Percentiles rank a stretch among this genome's conserved stretches.
Evolutionary conservation across 2,113 vertebrate genomes (phyloP).

Genomic region (Morone saxatilis): DNA sequence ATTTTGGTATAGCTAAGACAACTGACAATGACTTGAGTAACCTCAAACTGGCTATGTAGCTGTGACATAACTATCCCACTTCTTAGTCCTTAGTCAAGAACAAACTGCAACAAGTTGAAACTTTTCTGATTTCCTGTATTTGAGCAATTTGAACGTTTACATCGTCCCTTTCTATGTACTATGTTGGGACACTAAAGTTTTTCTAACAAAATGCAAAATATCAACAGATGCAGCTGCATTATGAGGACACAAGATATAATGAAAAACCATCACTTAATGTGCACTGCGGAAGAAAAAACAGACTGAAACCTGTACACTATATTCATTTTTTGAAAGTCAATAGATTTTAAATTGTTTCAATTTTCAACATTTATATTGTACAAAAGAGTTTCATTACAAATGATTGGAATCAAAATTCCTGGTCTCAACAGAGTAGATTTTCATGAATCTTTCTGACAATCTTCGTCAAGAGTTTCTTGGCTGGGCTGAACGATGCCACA

Average conservation of each 20-base stretch:
- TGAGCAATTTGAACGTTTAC: neutral
- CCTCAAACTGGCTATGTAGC: neutral
- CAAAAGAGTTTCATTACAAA: constrained; percentile 13
- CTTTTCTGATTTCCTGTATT: neutral
- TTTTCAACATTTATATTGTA: constrained; percentile 2
- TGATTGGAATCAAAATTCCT: neutral
- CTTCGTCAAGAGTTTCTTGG: constrained; percentile 75
- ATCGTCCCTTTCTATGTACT: neutral
- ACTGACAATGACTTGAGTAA: neutral
- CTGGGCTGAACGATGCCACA: constrained; percentile 64
- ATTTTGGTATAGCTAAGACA: neutral
- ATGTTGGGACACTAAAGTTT: neutral
- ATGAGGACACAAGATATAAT: neutral
- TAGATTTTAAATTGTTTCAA: neutral
- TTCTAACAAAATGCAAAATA: neutral
- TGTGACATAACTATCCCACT: neutral
- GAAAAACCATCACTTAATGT: too few relatives aligned
- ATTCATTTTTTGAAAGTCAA: neutral
- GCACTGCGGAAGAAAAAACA: neutral
- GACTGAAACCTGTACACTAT: neutral
- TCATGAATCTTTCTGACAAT: constrained; percentile 78
- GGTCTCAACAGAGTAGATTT: constrained; percentile 66
- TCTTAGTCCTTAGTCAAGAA: neutral
- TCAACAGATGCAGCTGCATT: neutral
- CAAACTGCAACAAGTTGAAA: neutral